Conservation (phyloP, 2,113 vertebrate genomes). For the Gadus chalcogrammus region DNA sequence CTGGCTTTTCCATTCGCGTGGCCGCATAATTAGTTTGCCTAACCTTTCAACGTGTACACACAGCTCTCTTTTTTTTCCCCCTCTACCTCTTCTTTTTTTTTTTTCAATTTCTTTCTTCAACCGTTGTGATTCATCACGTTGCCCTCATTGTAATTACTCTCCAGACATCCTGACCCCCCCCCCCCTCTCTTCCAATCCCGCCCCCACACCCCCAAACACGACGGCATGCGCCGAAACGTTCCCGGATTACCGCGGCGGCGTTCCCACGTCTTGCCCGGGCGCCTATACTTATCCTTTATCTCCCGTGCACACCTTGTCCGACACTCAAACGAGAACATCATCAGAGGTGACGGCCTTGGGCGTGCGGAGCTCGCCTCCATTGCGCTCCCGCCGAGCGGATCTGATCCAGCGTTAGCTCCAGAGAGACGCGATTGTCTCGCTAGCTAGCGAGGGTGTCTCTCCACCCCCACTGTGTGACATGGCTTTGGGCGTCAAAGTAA, state of each 20-base stretch:
- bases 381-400: conserved; percentile 55
- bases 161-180: conserved; percentile 52
- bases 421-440: conserved; percentile 63
- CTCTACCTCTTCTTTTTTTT: too few species aligned
- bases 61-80: background rate
- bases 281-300: conserved; percentile 64
- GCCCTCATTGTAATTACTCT: conserved; percentile 64
- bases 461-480: conserved; percentile 54
- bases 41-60: conserved; percentile 50
- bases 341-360: conserved; percentile 59
- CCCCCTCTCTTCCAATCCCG: too few species aligned
- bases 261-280: background rate
- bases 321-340: conserved; percentile 46
- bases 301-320: conserved; percentile 63
- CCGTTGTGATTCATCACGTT: conserved; percentile 52
- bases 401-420: conserved; percentile 60
- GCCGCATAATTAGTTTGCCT: conserved; percentile 56
- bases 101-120: background rate
- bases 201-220: conserved; percentile 9
- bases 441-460: conserved; percentile 50
- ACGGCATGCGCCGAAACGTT: conserved; percentile 61
- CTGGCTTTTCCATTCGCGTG: conserved; percentile 56
- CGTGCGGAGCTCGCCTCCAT: conserved; percentile 59
- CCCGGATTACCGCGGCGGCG: conserved; percentile 13
- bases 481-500: conserved; percentile 60